Base-by-base conservation (phyloP, 2,797 vertebrate species). In the Alca torda region DNA sequence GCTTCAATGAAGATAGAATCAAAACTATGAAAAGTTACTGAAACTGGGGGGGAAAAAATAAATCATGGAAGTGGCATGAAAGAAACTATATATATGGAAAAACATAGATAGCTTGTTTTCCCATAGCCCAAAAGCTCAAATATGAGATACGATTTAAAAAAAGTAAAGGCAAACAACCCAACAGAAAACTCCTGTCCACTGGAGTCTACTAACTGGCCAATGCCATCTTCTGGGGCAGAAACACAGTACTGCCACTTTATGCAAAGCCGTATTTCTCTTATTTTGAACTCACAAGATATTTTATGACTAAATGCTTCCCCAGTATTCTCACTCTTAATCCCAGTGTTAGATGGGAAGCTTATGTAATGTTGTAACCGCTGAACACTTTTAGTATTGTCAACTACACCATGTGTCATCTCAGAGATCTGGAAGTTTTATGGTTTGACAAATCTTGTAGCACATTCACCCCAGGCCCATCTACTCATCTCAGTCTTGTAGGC, bases 391-490 rank as follows among this genome's bases (percentile, higher is more conserved):
- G 92, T n/a, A 89, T 85, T 96, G 95, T 94, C 96, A 96, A 87
- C 81, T 85, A 89, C 88, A 94, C 75, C 70, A 90, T 14, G 94
- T 33, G 88, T 96, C 97, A 97, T 97, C 97, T 97, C 80, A 51
- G 89, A 98, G 93, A 94, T 41, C 80, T 54, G 48, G 56, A 93
- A 85, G 76, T 84, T 97, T 97, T 91, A 95, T 63, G 87, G 90
- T 92, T 92, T 93, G 96, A 91, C 97, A 97, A 93, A 97, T 96
- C 97, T 93, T 82, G 59, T 67, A 84, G 96, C 96, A 95, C 95
- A 72, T 88, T 92, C 97, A 98, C 68, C 94, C 89, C 87, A 82
- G 96, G 96, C 91, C 97, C 95, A 97, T 97, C 94, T 91, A 96
- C 96, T 97, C 97, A 97, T 93, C 90, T 96, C 95, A 65, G 69